Conservation (phyloP, 2,888 invertebrate species). For the Arenicola marina region DNA sequence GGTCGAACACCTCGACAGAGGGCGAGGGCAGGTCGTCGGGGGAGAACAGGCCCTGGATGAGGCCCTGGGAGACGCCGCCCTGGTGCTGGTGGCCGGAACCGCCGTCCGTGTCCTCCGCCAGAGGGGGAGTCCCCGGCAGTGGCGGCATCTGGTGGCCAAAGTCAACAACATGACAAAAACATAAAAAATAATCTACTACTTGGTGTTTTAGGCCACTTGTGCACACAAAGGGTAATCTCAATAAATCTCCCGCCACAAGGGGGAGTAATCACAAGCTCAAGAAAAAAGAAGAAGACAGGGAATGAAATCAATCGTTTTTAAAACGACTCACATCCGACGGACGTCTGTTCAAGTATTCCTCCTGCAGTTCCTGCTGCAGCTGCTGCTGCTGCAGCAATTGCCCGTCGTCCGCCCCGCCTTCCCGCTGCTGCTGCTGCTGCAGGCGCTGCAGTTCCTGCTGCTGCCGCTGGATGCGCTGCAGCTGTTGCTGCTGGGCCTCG, state of each 20-base stretch:
- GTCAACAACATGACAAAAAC: no score
- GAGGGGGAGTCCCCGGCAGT: constrained; percentile 10
- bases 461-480: background rate
- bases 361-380: background rate
- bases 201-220: no score
- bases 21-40: constrained; percentile 1
- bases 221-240: no score
- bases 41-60: constrained; percentile 2
- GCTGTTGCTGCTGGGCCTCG: background rate
- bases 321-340: no score
- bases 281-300: no score
- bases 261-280: no score
- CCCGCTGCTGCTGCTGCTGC: background rate
- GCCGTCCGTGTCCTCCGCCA: background rate
- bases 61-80: background rate
- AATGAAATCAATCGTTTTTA: no score
- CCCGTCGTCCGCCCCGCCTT: background rate
- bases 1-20: constrained; percentile 25
- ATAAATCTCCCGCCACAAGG: no score
- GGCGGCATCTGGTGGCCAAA: no score
- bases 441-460: background rate
- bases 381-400: constrained; percentile 12
- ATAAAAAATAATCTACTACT: no score
- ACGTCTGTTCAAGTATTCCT: no score
- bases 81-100: no score